A percentile compares a stretch with the other conserved stretches of the same genome.
These are phyloP conservation scores for Pegoplata infirma DNA, from an alignment of 2,888 invertebrate species.

Conservation along the genomic window DNA sequence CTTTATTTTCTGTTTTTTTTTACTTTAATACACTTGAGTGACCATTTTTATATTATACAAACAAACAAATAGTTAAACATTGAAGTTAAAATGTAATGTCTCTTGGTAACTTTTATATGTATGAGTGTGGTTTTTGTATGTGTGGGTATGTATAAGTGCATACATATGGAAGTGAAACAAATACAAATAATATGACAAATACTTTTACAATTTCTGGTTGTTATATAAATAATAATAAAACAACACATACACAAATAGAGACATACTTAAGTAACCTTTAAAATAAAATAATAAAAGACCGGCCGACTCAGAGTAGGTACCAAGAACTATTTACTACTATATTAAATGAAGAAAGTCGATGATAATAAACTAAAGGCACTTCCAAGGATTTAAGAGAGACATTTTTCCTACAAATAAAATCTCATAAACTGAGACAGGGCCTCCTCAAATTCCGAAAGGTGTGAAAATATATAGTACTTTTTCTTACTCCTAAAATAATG, in stretches of 20 bases:
- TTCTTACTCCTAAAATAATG: no score
- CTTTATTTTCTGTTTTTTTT: neutral
- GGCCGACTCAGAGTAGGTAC: no score
- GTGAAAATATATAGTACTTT: no score
- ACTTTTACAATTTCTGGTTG: neutral
- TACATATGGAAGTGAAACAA: neutral
- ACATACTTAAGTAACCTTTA: neutral
- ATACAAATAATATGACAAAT: neutral
- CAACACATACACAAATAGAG: neutral
- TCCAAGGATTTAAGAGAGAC: no score
- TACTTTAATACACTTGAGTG: conserved; percentile 37
- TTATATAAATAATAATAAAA: no score
- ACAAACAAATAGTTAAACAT: conserved; percentile 1
- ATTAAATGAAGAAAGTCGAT: no score
- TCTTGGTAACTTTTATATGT: neutral
- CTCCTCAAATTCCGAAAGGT: no score
- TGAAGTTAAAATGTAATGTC: conserved; percentile 34
- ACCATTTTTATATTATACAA: conserved; percentile 5
- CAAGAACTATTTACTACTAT: no score
- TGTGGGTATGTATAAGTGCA: neutral
- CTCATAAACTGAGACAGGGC: no score
- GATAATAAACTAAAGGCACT: no score
- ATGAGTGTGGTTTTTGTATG: neutral
- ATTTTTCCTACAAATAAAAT: no score
- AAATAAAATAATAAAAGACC: no score